Conservation (phyloP, 2,797 vertebrate species). For the Labeo calbasu region DNA sequence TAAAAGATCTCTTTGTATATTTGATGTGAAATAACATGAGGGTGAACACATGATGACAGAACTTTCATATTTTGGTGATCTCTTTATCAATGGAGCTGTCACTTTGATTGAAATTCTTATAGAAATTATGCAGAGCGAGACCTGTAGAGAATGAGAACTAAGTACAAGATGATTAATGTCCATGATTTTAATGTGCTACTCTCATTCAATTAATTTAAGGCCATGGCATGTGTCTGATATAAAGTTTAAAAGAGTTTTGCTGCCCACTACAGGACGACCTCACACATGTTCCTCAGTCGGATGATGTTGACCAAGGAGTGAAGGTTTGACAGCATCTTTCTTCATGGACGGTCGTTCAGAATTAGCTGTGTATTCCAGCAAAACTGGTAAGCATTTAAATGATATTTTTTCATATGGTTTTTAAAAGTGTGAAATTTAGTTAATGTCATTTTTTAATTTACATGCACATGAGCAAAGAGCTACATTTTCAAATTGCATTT, state of each 20-base stretch:
- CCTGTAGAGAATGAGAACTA: not conserved
- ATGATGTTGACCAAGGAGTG: not conserved
- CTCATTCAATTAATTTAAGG: not conserved
- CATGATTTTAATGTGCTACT: not conserved
- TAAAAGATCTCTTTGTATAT: not conserved
- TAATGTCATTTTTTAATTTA: not conserved
- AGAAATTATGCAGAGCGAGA: not conserved
- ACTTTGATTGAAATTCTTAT: too few species aligned
- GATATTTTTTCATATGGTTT: not conserved
- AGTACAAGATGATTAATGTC: not conserved
- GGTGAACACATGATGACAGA: not conserved
- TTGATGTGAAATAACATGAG: not conserved
- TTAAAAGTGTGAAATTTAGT: too few species aligned
- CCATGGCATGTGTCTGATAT: not conserved
- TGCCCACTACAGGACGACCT: constrained; percentile 45
- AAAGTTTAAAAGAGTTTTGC: constrained; percentile 24
- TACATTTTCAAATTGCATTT: not conserved
- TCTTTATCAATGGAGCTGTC: too few species aligned
- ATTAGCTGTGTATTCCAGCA: not conserved
- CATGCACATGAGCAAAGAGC: not conserved
- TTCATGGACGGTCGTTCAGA: not conserved
- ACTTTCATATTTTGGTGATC: not conserved
- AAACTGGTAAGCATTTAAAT: not conserved
- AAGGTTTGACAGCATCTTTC: not conserved
- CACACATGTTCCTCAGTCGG: not conserved